Evolutionary conservation across 2,888 invertebrate species (phyloP).

Genomic region (Tethea ocularis): DNA sequence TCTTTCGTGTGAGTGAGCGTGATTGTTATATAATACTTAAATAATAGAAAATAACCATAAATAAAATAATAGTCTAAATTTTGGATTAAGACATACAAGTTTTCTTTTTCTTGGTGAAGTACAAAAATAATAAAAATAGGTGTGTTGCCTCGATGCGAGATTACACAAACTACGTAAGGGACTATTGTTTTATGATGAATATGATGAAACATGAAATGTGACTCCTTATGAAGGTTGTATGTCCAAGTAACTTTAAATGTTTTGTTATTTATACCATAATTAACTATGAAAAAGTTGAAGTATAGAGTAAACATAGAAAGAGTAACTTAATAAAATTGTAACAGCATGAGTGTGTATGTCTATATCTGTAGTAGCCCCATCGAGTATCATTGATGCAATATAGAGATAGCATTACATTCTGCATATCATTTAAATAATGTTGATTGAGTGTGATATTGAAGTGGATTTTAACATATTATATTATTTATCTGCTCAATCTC

Average conservation of each 20-base stretch:
- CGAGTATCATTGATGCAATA: slow-evolving; percentile 44
- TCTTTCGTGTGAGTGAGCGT: slow-evolving; percentile 4
- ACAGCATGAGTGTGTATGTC: slow-evolving; percentile 63
- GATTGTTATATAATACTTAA: not conserved
- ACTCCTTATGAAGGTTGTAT: slow-evolving; percentile 80
- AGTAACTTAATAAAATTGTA: slow-evolving; percentile 58
- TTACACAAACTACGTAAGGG: slow-evolving; percentile 40
- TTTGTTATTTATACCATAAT: slow-evolving; percentile 63
- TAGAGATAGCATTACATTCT: slow-evolving; percentile 39
- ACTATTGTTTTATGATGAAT: slow-evolving; percentile 57
- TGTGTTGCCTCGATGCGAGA: not conserved
- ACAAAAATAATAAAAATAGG: slow-evolving; percentile 21
- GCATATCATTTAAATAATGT: slow-evolving; percentile 48
- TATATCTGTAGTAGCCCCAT: slow-evolving; percentile 47
- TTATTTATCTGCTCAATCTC: slow-evolving; percentile 35
- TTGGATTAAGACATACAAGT: not conserved
- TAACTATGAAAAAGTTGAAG: slow-evolving; percentile 63
- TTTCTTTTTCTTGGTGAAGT: slow-evolving; percentile 22
- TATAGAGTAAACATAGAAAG: slow-evolving; percentile 62
- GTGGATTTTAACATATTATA: slow-evolving; percentile 21
- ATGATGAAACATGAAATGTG: slow-evolving; percentile 56
- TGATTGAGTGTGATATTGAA: slow-evolving; percentile 27
- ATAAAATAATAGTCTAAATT: not conserved
- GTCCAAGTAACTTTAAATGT: slow-evolving; percentile 73
- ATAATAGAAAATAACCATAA: not conserved